These are phyloP conservation scores for Trichonephila clavata DNA, from an alignment of 1,140 invertebrate species.

Conservation along the genomic window DNA sequence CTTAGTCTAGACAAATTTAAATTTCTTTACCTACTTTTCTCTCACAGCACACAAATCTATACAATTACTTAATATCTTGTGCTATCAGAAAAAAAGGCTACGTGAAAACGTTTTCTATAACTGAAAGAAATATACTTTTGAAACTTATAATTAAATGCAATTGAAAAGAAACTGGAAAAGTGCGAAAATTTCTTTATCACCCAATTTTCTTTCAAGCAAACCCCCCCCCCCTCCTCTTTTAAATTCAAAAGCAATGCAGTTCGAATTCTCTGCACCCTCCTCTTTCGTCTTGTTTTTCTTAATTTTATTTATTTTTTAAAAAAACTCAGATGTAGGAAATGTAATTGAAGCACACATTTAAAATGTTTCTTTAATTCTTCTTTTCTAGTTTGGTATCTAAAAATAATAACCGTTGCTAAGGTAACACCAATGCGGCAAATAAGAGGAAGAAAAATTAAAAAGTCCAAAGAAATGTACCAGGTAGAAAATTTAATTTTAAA, in stretches of 20 bases:
- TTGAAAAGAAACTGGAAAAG: neutral
- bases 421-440: neutral
- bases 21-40: too few relatives aligned
- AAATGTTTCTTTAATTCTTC: conserved; percentile 10
- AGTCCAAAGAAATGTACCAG: neutral
- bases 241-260: neutral
- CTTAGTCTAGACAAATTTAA: too few relatives aligned
- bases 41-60: too few relatives aligned
- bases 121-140: neutral
- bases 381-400: neutral
- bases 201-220: neutral
- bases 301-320: too few relatives aligned
- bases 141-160: neutral
- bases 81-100: too few relatives aligned
- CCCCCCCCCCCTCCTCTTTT: neutral
- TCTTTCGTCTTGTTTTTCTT: too few relatives aligned
- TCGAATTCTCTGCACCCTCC: too few relatives aligned
- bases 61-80: too few relatives aligned
- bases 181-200: neutral
- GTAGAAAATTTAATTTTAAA: neutral
- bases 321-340: neutral
- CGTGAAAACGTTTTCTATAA: too few relatives aligned
- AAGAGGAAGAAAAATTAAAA: neutral
- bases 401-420: neutral
- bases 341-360: neutral